Conservation (phyloP, 2,797 vertebrate genomes). For the Benthosema pterotum region DNA sequence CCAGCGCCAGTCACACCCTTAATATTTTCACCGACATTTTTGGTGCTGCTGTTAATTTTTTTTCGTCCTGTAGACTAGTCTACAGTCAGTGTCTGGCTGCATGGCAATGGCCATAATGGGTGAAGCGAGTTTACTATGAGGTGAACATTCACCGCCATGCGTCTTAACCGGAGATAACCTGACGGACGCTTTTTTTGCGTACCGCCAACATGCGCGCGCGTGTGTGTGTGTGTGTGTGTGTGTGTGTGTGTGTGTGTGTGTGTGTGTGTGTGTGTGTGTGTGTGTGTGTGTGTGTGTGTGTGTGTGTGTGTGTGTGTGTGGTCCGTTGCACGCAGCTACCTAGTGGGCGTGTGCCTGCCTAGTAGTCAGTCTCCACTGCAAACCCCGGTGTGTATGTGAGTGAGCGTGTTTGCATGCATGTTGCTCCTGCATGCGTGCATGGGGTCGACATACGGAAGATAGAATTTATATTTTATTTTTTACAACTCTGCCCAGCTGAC, state of each 20-base stretch:
- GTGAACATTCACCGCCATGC: no score
- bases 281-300: constrained; percentile 36
- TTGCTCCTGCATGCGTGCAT: background rate
- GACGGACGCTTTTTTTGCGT: no score
- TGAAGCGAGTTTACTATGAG: no score
- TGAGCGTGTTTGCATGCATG: constrained; percentile 10
- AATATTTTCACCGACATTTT: no score
- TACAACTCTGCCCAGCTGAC: constrained; percentile 1
- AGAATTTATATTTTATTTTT: background rate
- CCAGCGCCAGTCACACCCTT: no score
- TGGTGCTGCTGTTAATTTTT: no score
- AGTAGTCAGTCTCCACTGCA: background rate
- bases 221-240: constrained; percentile 11
- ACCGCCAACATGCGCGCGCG: constrained; percentile 14
- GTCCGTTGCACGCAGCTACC: background rate
- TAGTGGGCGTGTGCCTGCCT: background rate
- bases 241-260: constrained; percentile 19
- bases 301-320: constrained; percentile 21
- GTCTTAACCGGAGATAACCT: constrained; percentile 40
- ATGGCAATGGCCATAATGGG: no score
- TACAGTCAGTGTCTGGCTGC: no score
- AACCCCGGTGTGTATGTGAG: background rate
- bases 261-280: constrained; percentile 14
- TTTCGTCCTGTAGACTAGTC: no score
- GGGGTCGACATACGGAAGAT: background rate